These are phyloP conservation scores for Knipowitschia caucasica DNA, from an alignment of 2,797 vertebrate species.

Conservation along the genomic window DNA sequence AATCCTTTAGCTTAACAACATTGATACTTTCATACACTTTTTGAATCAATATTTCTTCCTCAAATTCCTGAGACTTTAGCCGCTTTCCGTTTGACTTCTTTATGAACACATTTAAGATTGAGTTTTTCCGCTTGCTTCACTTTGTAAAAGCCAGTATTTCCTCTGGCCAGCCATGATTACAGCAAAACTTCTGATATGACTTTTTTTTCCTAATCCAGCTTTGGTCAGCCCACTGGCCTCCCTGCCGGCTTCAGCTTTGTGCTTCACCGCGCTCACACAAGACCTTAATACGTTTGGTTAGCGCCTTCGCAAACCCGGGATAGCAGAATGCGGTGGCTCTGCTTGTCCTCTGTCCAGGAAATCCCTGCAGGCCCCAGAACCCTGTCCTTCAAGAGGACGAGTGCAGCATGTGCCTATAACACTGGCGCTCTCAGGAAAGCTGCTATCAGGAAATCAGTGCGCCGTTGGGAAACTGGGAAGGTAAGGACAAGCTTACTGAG, in stretches of 20 bases:
- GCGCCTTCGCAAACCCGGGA: too few relatives aligned
- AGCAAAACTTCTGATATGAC: conserved; percentile 17
- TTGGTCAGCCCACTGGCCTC: conserved; percentile 4
- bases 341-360: too few relatives aligned
- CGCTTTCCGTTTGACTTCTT: neutral
- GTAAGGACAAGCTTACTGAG: too few relatives aligned
- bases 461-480: too few relatives aligned
- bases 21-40: neutral
- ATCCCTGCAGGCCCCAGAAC: too few relatives aligned
- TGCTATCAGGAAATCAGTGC: too few relatives aligned
- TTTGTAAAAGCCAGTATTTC: conserved; percentile 34
- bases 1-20: too few relatives aligned
- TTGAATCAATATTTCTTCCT: neutral
- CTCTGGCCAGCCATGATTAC: conserved; percentile 15
- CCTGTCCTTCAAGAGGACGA: too few relatives aligned
- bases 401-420: too few relatives aligned
- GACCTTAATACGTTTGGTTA: conserved; percentile 11
- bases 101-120: neutral
- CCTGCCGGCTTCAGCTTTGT: conserved; percentile 9
- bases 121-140: conserved; percentile 5
- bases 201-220: conserved; percentile 5
- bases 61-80: neutral
- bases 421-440: too few relatives aligned
- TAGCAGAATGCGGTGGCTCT: too few relatives aligned
- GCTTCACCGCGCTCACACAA: conserved; percentile 2